A percentile compares a stretch with the other conserved stretches of the same genome.
These are phyloP conservation scores for Hydrochoerus hydrochaeris DNA, from an alignment of 2,113 vertebrate genomes.

Conservation along the genomic window DNA sequence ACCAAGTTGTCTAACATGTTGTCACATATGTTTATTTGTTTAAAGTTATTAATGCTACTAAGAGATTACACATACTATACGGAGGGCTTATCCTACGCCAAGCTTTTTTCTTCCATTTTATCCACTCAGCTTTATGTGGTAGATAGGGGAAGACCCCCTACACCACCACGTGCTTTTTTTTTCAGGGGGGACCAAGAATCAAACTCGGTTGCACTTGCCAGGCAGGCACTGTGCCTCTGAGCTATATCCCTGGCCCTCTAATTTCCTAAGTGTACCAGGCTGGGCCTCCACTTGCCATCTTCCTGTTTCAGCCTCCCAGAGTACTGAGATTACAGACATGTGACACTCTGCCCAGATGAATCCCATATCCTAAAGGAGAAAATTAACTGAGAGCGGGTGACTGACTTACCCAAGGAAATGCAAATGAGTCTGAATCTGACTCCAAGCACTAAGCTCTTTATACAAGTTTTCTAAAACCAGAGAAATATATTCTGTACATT, in stretches of 20 bases:
- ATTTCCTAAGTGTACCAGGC: neutral
- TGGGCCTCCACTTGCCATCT: neutral
- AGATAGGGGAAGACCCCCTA: neutral
- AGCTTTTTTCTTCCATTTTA: neutral
- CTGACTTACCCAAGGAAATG: neutral
- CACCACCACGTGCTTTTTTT: neutral
- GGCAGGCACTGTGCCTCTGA: too few species aligned
- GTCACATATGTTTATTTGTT: conserved; percentile 20
- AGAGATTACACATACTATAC: neutral
- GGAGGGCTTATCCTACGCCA: neutral
- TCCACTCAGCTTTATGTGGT: neutral
- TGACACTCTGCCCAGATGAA: neutral
- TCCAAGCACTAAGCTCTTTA: conserved; percentile 4
- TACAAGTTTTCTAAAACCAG: neutral
- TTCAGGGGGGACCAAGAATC: too few species aligned
- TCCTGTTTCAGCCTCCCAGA: neutral
- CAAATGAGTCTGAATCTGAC: neutral
- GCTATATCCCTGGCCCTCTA: neutral
- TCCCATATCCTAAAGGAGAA: neutral
- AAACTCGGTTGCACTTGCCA: too few species aligned
- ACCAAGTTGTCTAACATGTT: neutral
- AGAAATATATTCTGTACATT: conserved; percentile 24
- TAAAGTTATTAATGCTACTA: conserved; percentile 36
- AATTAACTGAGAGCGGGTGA: neutral
- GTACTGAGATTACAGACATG: neutral